Conservation (phyloP, 2,888 invertebrate species). For the Microctonus brassicae region DNA sequence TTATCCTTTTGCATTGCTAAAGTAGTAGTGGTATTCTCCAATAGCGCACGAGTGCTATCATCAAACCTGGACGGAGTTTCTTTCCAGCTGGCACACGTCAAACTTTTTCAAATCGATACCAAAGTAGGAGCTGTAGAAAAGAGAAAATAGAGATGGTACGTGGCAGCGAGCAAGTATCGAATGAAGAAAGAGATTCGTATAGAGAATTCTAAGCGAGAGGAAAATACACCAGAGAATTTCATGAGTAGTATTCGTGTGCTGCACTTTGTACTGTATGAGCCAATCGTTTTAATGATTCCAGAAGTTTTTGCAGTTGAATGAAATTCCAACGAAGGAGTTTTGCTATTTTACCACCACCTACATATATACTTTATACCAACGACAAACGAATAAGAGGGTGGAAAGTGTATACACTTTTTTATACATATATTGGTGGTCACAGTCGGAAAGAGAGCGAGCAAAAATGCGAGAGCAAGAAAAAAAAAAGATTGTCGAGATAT, state of each 20-base stretch:
- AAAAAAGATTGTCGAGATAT: not conserved
- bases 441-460: not conserved
- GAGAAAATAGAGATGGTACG: not conserved
- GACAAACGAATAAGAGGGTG: not conserved
- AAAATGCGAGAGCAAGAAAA: not conserved
- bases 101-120: slow-evolving; percentile 43
- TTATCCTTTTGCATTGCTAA: slow-evolving; percentile 33
- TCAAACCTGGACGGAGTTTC: slow-evolving; percentile 24
- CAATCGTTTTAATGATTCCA: slow-evolving; percentile 32
- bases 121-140: slow-evolving; percentile 9
- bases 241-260: slow-evolving; percentile 6
- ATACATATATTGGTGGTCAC: not conserved
- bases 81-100: slow-evolving; percentile 42
- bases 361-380: not conserved
- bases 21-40: slow-evolving; percentile 42
- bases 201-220: slow-evolving; percentile 29
- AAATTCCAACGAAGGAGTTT: slow-evolving; percentile 8
- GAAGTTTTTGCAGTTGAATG: slow-evolving; percentile 19
- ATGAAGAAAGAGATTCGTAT: not conserved
- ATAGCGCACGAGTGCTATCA: slow-evolving; percentile 5
- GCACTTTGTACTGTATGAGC: not conserved
- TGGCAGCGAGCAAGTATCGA: not conserved
- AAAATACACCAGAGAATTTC: slow-evolving; percentile 13
- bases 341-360: not conserved
- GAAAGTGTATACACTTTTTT: not conserved